Base-by-base conservation (phyloP, 2,797 vertebrate genomes). In the Mus caroli region DNA sequence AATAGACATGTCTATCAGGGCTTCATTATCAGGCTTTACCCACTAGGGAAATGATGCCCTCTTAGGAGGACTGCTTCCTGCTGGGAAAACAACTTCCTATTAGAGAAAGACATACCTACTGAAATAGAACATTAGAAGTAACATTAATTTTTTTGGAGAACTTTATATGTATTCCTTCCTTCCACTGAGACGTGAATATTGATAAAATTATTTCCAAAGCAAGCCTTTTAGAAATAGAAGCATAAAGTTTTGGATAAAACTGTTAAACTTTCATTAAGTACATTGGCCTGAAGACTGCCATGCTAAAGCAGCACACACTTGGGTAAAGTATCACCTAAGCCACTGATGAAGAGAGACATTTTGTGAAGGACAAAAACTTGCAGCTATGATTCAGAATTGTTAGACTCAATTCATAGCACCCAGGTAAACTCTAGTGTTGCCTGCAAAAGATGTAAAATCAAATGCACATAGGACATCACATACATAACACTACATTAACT, bases 351-450 rank as follows among this genome's bases (percentile, higher is more conserved):
- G 20, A 43, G 24, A 76, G 58, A 85, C 20, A 20, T 8, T 73
- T 31, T 60, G 9, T 24, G 14, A 64, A 76, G 91, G 67, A 91
- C 17, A 75, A 37, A 89, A 34, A 10, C 28, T 64, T 6, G 82
- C 12, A 17, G 8, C 17, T 80, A 3, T 6, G 1, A 56, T 86
- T 28, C 82, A 79, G 34, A 88, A 75, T 82, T 52, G 11, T 43
- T 34, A 52, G 34, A 58, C n/a, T 40, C 34, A 3, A 46, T 86
- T 71, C 4, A 4, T 24, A 96, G 90, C n/a, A 3, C 14, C 1
- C 58, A 67, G 89, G 83, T 58, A 85, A 94, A 56, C 12, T 96
- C 92, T 88, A 52, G 62, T 56, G 58, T 94, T 8, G 34, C 82
- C 88, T 96, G 82, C 34, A 85, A 94, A 43, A 91, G 76, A 77